Evolutionary conservation across 2,797 vertebrate genomes (phyloP).

Genomic region (Hemibagrus guttatus): DNA sequence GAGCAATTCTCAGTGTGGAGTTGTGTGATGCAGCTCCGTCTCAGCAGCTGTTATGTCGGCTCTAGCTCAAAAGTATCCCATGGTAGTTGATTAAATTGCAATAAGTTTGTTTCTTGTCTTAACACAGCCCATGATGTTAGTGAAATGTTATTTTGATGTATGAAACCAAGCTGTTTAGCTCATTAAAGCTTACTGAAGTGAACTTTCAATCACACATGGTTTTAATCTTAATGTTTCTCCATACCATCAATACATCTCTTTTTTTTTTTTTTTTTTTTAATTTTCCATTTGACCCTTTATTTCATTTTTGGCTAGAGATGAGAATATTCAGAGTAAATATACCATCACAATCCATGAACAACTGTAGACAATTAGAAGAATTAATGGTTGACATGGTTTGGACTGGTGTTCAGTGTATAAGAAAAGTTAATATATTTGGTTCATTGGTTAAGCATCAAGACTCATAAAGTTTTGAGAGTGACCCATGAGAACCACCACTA

Average conservation of each 20-base stretch:
- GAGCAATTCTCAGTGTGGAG: not conserved
- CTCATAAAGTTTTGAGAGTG: not conserved
- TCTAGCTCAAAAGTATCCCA: constrained; percentile 13
- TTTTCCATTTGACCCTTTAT: not conserved
- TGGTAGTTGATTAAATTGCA: constrained; percentile 38
- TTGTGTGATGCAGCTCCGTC: constrained; percentile 20
- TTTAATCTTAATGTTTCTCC: not conserved
- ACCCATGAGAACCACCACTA: not conserved
- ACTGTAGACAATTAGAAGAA: not conserved
- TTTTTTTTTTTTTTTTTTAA: too few species aligned
- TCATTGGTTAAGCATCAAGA: not conserved
- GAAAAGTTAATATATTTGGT: not conserved
- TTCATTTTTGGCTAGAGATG: not conserved
- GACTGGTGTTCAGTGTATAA: not conserved
- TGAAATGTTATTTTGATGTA: constrained; percentile 8
- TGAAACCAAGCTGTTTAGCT: not conserved
- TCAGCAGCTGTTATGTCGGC: constrained; percentile 30
- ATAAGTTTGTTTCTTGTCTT: constrained; percentile 41
- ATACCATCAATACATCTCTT: not conserved
- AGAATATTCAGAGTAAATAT: not conserved
- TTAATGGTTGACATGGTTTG: not conserved
- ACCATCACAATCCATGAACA: not conserved
- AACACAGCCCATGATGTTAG: constrained; percentile 22
- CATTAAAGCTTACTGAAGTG: not conserved
- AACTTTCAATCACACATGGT: not conserved